Percentiles rank a stretch among this genome's conserved stretches.
phyloP scores from a whole-genome alignment of 2,888 invertebrate genomes.

The Mimachlamys varia region DNA sequence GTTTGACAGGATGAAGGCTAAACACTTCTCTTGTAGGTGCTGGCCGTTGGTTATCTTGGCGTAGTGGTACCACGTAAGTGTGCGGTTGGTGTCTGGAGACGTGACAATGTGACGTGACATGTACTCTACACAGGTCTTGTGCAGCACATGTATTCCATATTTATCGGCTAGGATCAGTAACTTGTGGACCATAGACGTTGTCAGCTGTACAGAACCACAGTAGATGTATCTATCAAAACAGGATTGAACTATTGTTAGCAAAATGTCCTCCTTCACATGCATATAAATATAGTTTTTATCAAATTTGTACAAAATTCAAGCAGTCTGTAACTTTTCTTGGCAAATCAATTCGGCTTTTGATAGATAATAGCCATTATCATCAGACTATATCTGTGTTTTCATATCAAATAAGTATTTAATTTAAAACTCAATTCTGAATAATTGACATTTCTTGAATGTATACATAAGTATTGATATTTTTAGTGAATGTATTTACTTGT shows the following conservation, averaged over 20 bases:
- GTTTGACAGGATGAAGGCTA: constrained; percentile 73
- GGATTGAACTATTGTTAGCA: not conserved
- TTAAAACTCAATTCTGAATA: too few relatives aligned
- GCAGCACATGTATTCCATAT: constrained; percentile 74
- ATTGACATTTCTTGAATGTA: too few relatives aligned
- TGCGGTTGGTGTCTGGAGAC: constrained; percentile 72
- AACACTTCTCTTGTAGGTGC: constrained; percentile 68
- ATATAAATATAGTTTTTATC: too few relatives aligned
- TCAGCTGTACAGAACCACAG: constrained; percentile 67
- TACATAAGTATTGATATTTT: too few relatives aligned
- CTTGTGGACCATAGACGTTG: constrained; percentile 71
- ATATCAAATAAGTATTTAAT: too few relatives aligned
- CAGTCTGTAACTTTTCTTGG: too few relatives aligned
- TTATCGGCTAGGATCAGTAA: constrained; percentile 73
- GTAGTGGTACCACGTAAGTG: constrained; percentile 76
- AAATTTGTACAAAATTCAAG: too few relatives aligned
- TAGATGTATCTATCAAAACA: constrained; percentile 70
- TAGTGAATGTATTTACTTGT: too few relatives aligned
- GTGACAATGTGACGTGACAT: constrained; percentile 76
- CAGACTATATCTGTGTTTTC: too few relatives aligned
- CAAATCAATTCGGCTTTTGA: too few relatives aligned
- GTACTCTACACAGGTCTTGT: constrained; percentile 70
- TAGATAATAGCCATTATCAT: too few relatives aligned
- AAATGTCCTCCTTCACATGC: too few relatives aligned
- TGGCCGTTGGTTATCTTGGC: constrained; percentile 70